These are phyloP conservation scores for Momotus momota DNA, from an alignment of 2,797 vertebrate species.

Conservation along the genomic window DNA sequence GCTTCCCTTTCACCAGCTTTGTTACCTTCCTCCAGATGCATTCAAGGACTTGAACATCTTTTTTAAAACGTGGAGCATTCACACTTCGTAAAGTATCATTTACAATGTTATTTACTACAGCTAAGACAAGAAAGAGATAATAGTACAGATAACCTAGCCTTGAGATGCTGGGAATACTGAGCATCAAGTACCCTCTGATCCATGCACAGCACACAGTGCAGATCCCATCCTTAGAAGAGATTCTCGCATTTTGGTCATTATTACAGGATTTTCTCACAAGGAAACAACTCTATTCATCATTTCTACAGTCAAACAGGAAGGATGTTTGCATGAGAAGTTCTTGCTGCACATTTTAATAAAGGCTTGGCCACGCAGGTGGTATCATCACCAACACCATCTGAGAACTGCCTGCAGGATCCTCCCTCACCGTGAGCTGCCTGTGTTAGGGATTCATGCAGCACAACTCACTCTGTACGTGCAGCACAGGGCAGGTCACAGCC, in stretches of 20 bases:
- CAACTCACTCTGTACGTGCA: accelerated
- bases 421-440: background rate
- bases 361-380: background rate
- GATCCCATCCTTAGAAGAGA: background rate
- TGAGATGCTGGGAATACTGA: background rate
- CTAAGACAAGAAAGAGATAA: background rate
- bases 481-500: background rate
- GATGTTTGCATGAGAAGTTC: background rate
- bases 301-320: background rate
- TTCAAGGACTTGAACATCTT: background rate
- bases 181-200: background rate
- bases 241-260: background rate
- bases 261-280: background rate
- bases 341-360: background rate
- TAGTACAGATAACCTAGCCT: background rate
- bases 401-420: background rate
- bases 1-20: background rate
- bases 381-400: accelerated
- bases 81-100: background rate
- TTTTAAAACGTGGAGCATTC: background rate
- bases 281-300: background rate
- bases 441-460: accelerated
- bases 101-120: background rate
- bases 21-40: background rate
- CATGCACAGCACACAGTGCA: background rate